phyloP scores from a whole-genome alignment of 2,113 vertebrate genomes.

The Rhea pennata region DNA sequence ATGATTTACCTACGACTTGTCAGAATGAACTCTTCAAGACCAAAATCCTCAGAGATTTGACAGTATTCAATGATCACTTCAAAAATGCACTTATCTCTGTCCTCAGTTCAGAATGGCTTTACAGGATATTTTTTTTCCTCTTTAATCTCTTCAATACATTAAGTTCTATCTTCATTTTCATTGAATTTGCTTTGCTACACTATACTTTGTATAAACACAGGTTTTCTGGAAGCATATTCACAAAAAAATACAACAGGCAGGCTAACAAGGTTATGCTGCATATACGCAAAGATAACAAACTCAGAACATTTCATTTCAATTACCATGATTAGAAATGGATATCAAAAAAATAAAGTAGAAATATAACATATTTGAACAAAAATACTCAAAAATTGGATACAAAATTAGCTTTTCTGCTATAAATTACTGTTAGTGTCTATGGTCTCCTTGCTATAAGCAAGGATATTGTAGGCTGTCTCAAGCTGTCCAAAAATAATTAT shows the following conservation, averaged over 20 bases:
- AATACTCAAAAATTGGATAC: neutral
- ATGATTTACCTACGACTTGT: neutral
- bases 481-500: neutral
- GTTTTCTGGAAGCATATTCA: neutral
- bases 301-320: neutral
- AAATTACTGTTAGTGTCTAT: neutral
- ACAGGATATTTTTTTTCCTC: neutral
- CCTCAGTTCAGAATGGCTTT: neutral
- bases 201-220: neutral
- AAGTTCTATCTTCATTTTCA: neutral
- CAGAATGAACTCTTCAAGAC: neutral
- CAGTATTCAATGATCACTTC: neutral
- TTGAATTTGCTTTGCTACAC: slow-evolving; percentile 16
- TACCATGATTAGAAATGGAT: neutral
- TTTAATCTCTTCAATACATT: neutral
- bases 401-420: neutral
- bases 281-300: neutral
- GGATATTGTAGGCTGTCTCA: neutral
- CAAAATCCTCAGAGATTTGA: neutral
- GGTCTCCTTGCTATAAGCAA: neutral
- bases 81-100: neutral
- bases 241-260: neutral
- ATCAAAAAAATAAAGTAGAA: neutral
- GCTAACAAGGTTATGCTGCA: neutral
- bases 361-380: neutral